Evolutionary conservation across 2,113 vertebrate genomes (phyloP).

Genomic region (Nansenia antarctica): DNA sequence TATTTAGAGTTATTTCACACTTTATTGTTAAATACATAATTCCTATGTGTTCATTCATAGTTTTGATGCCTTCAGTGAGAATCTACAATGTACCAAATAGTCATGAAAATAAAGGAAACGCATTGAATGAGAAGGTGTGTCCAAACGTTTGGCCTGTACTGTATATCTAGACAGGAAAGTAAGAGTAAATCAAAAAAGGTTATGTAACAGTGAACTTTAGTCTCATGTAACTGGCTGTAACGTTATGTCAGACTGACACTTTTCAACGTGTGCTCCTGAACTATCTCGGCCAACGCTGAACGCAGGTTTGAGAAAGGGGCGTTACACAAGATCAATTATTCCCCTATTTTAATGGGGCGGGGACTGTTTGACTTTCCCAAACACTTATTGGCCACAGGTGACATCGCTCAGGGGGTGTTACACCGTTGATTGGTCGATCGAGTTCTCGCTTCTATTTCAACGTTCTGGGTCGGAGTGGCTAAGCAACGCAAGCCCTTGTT

Average conservation of each 20-base stretch:
- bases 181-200: too few species aligned
- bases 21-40: too few species aligned
- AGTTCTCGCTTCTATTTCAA: slow-evolving; percentile 36
- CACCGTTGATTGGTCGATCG: slow-evolving; percentile 61
- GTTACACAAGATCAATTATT: slow-evolving; percentile 8
- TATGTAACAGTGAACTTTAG: slow-evolving; percentile 11
- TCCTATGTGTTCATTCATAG: too few species aligned
- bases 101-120: too few species aligned
- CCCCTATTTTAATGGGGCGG: slow-evolving; percentile 12
- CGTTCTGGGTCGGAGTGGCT: slow-evolving; percentile 37
- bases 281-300: neutral
- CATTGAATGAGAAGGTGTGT: too few species aligned
- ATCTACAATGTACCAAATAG: too few species aligned
- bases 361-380: neutral
- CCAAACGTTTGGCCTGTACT: too few species aligned
- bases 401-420: slow-evolving; percentile 38
- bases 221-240: neutral
- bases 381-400: slow-evolving; percentile 45
- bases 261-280: slow-evolving; percentile 21
- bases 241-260: slow-evolving; percentile 22
- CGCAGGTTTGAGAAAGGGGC: slow-evolving; percentile 13
- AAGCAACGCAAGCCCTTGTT: neutral
- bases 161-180: too few species aligned
- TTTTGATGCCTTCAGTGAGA: too few species aligned
- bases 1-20: too few species aligned